Percentiles rank a stretch among this genome's conserved stretches.
These are phyloP conservation scores for Amazona finschi DNA, from an alignment of 2,797 vertebrate species.

Conservation along the genomic window DNA sequence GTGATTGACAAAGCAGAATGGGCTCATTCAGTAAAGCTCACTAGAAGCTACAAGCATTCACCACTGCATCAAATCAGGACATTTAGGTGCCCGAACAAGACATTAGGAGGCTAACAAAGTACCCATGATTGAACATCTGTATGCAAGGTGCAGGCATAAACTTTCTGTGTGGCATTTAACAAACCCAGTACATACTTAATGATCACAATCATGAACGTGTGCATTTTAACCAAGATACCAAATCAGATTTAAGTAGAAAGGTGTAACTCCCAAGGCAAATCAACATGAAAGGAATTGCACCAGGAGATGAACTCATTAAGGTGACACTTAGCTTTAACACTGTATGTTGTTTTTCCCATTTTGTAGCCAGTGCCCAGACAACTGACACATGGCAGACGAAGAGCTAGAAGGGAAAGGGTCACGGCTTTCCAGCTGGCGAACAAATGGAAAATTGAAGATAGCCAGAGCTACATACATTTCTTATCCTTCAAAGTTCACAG, in stretches of 20 bases:
- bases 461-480: not conserved
- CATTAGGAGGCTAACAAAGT: not conserved
- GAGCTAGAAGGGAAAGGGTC: not conserved
- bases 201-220: not conserved
- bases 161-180: not conserved
- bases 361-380: not conserved
- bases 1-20: not conserved
- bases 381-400: not conserved
- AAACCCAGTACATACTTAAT: not conserved
- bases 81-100: not conserved
- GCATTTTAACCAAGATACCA: not conserved
- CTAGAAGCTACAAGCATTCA: not conserved
- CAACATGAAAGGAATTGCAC: not conserved
- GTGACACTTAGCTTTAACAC: not conserved
- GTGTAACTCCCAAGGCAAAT: not conserved
- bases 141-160: not conserved
- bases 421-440: not conserved
- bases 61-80: not conserved
- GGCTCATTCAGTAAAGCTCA: not conserved
- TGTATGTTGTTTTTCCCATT: not conserved
- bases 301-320: not conserved
- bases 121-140: not conserved
- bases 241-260: not conserved
- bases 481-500: not conserved
- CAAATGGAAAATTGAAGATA: not conserved